Conservation (phyloP, 2,888 invertebrate genomes). For the Xestia c-nigrum region DNA sequence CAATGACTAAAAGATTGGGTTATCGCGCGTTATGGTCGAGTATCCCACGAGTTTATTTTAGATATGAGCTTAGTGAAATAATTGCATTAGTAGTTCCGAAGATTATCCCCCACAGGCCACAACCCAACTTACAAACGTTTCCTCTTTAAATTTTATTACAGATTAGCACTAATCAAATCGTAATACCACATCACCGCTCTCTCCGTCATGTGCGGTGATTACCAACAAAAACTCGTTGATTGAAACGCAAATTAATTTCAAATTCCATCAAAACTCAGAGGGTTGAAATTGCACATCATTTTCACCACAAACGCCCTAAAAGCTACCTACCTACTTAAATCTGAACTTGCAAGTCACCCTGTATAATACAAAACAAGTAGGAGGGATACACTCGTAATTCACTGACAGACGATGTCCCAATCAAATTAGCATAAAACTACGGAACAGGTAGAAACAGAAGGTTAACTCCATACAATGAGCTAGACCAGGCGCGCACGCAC, state of each 20-base stretch:
- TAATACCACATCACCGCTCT: not conserved
- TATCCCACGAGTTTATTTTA: not conserved
- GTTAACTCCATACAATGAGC: not conserved
- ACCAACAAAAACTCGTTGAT: constrained; percentile 9
- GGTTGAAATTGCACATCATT: constrained; percentile 44
- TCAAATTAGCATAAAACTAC: constrained; percentile 64
- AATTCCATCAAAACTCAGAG: constrained; percentile 39
- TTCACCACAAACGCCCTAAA: constrained; percentile 12
- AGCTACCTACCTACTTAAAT: constrained; percentile 6
- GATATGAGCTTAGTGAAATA: not conserved
- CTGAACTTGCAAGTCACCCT: constrained; percentile 29
- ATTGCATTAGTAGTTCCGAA: not conserved
- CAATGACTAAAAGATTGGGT: not conserved
- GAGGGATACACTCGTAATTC: constrained; percentile 59
- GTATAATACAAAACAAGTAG: constrained; percentile 50
- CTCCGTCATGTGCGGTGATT: too few relatives aligned
- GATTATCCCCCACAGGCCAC: not conserved
- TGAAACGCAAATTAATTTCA: constrained; percentile 26
- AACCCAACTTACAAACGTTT: not conserved
- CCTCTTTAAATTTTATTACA: not conserved
- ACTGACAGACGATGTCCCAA: constrained; percentile 62
- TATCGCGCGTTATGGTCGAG: not conserved
- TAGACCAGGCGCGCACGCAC: not conserved
- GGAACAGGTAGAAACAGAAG: constrained; percentile 17
- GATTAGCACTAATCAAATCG: not conserved